phyloP scores from a whole-genome alignment of 2,113 vertebrate species.

The Aspidoscelis tigris region DNA sequence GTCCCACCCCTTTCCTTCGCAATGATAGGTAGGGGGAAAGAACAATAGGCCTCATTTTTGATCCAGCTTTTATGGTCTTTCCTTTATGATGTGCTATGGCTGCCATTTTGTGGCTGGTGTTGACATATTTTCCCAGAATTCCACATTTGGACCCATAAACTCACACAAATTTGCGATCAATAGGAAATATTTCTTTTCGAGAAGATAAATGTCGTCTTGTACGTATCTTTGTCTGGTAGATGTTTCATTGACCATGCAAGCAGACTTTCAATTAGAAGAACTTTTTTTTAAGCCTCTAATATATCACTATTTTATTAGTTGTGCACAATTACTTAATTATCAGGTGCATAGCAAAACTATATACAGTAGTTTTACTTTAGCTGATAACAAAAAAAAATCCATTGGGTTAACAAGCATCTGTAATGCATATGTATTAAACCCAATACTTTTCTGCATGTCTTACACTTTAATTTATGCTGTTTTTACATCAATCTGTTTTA shows the following conservation, averaged over 20 bases:
- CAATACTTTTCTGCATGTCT: constrained; percentile 54
- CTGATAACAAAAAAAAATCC: no score
- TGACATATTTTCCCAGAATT: no score
- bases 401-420: neutral
- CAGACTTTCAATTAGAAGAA: neutral
- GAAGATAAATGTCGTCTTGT: no score
- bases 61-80: no score
- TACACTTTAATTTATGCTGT: constrained; percentile 27
- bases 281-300: neutral
- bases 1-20: no score
- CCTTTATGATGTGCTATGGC: no score
- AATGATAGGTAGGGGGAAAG: no score
- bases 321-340: constrained; percentile 29
- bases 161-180: no score
- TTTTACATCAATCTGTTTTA: constrained; percentile 58
- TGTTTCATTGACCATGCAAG: neutral
- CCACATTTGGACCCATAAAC: no score
- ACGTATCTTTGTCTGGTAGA: neutral
- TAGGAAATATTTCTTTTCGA: no score
- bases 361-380: constrained; percentile 60
- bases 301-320: neutral
- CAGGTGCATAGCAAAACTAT: constrained; percentile 52
- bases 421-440: constrained; percentile 51
- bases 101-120: no score
- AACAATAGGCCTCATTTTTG: no score